Percentiles rank a stretch among this genome's conserved stretches.
Conservation (phyloP, 2,113 vertebrate genomes). For the Bettongia penicillata region DNA sequence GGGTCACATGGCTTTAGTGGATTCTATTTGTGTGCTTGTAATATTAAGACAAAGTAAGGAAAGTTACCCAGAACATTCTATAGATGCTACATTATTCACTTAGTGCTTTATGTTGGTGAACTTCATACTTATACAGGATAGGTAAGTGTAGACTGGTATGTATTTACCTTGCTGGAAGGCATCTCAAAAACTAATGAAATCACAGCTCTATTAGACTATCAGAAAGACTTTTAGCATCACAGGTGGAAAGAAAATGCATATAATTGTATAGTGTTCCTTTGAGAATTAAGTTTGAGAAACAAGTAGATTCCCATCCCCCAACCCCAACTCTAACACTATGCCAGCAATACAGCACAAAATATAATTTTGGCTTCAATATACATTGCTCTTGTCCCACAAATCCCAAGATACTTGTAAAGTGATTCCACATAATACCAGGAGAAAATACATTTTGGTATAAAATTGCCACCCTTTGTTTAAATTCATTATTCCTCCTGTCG, state of each 20-base stretch:
- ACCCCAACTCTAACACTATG: background rate
- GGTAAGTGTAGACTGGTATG: background rate
- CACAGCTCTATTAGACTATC: background rate
- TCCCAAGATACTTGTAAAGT: constrained; percentile 9
- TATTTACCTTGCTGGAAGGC: background rate
- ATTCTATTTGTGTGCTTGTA: too few species aligned
- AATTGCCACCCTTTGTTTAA: constrained; percentile 42
- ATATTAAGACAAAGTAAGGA: background rate
- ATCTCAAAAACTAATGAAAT: background rate
- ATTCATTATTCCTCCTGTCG: constrained; percentile 37
- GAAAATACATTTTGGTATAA: constrained; percentile 26
- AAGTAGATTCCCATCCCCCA: background rate
- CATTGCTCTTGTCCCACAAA: background rate
- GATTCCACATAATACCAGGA: constrained; percentile 9
- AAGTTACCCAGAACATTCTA: background rate
- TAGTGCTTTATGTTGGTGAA: background rate
- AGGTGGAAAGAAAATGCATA: background rate
- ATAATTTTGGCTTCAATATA: background rate
- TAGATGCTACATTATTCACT: background rate
- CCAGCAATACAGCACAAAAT: background rate
- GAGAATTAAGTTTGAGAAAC: background rate
- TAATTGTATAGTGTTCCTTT: background rate
- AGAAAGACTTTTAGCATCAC: background rate
- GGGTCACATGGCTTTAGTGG: background rate
- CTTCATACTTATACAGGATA: background rate